phyloP scores from a whole-genome alignment of 1,140 invertebrate species.

The Drosophila tristis region DNA sequence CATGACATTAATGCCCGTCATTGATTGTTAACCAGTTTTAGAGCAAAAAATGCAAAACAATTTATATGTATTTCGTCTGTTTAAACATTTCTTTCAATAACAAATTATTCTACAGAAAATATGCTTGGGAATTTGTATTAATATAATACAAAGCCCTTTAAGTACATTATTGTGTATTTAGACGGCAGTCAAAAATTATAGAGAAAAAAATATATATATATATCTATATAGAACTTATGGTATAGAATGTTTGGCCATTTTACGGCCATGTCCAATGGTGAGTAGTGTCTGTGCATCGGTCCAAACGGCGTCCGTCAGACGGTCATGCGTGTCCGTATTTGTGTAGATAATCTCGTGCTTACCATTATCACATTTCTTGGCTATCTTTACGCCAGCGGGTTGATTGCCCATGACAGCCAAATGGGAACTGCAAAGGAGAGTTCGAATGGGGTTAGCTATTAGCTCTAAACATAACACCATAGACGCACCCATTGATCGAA shows the following conservation, averaged over 20 bases:
- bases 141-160: too few species aligned
- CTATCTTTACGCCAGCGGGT: slow-evolving; percentile 50
- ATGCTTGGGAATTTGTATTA: too few species aligned
- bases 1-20: too few species aligned
- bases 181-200: not conserved
- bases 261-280: slow-evolving; percentile 61
- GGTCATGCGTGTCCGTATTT: slow-evolving; percentile 46
- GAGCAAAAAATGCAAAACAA: too few species aligned
- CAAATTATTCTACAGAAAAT: too few species aligned
- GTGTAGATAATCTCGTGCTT: slow-evolving; percentile 49
- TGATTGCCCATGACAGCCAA: slow-evolving; percentile 60
- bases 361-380: slow-evolving; percentile 1
- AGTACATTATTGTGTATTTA: not conserved
- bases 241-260: slow-evolving; percentile 52
- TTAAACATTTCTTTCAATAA: too few species aligned
- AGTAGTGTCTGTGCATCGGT: slow-evolving; percentile 49
- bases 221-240: slow-evolving; percentile 2
- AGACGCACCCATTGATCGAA: slow-evolving; percentile 50
- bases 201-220: not conserved
- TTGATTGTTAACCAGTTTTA: too few species aligned
- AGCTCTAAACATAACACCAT: not conserved
- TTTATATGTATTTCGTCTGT: too few species aligned
- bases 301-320: slow-evolving; percentile 60
- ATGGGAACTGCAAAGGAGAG: slow-evolving; percentile 18
- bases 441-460: not conserved